phyloP scores from a whole-genome alignment of 2,113 vertebrate species.

The Indri indri region DNA sequence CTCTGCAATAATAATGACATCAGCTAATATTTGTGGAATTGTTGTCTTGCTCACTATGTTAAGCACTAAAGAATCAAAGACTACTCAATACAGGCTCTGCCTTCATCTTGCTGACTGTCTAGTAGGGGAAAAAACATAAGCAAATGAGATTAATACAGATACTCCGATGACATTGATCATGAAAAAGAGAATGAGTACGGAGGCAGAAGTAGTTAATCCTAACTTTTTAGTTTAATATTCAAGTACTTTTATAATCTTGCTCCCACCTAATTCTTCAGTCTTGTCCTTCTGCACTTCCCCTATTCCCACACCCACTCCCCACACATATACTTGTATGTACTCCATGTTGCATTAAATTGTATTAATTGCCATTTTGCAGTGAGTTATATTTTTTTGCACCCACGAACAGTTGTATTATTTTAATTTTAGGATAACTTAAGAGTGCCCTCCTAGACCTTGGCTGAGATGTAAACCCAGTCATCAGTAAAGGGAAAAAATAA shows the following conservation, averaged over 20 bases:
- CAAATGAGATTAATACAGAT: neutral
- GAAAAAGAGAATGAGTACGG: neutral
- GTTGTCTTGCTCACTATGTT: neutral
- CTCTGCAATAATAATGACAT: neutral
- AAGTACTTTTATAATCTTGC: neutral
- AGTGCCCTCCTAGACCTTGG: neutral
- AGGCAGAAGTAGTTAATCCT: neutral
- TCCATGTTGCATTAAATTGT: neutral
- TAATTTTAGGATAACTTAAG: neutral
- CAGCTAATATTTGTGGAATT: neutral
- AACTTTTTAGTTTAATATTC: neutral
- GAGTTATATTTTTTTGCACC: neutral
- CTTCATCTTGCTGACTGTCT: neutral
- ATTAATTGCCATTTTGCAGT: neutral
- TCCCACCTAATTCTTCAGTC: neutral
- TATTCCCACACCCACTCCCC: neutral
- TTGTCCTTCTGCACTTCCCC: neutral
- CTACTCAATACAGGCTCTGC: neutral
- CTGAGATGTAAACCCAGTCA: neutral
- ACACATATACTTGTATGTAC: accelerated
- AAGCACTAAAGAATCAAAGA: neutral
- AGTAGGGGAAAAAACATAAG: neutral
- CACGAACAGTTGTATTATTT: neutral
- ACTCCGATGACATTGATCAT: neutral
- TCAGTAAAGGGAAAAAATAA: neutral